These are phyloP conservation scores for Neodontobutis hainanensis DNA, from an alignment of 2,113 vertebrate species.

Conservation along the genomic window DNA sequence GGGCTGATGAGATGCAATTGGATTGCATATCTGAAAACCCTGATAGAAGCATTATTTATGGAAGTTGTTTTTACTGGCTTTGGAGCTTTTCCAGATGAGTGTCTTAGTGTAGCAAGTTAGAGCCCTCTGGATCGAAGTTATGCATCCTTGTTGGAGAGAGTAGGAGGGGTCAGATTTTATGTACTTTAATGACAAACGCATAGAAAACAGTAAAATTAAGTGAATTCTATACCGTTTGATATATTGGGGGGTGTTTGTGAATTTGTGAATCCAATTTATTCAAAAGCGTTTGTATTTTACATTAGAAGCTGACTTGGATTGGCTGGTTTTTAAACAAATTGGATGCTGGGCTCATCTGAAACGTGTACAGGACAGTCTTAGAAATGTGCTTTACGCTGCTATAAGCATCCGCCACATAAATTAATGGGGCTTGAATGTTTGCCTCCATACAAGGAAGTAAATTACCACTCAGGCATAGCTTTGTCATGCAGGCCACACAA, in stretches of 20 bases:
- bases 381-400: conserved; percentile 57
- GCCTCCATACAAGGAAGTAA: conserved; percentile 30
- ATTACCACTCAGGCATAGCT: conserved; percentile 37
- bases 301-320: conserved; percentile 64
- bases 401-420: conserved; percentile 52
- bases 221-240: conserved; percentile 53
- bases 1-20: conserved; percentile 72
- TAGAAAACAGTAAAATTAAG: conserved; percentile 54
- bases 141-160: conserved; percentile 57
- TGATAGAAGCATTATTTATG: conserved; percentile 70
- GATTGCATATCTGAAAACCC: conserved; percentile 70
- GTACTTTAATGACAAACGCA: conserved; percentile 66
- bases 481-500: conserved; percentile 37
- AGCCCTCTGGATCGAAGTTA: conserved; percentile 60
- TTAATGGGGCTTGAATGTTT: conserved; percentile 48
- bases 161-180: conserved; percentile 62
- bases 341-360: conserved; percentile 51
- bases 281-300: conserved; percentile 64
- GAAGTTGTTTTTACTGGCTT: conserved; percentile 65
- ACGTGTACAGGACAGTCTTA: conserved; percentile 40
- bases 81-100: conserved; percentile 64
- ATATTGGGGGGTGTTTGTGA: conserved; percentile 53
- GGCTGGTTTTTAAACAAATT: conserved; percentile 65
- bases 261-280: conserved; percentile 67
- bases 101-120: conserved; percentile 60